These are phyloP conservation scores for Microctonus hyperodae DNA, from an alignment of 2,888 invertebrate species.

Conservation along the genomic window DNA sequence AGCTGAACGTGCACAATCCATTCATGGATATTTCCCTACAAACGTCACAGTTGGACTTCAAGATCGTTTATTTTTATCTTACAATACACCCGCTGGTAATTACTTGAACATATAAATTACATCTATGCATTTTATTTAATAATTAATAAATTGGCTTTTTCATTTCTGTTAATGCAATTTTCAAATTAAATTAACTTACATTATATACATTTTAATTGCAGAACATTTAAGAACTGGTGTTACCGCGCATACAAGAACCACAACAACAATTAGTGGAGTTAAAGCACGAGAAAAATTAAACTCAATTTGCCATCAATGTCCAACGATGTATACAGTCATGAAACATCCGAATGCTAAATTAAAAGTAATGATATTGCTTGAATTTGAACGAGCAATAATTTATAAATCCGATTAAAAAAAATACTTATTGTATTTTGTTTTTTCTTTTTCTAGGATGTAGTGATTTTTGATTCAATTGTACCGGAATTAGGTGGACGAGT, in stretches of 20 bases:
- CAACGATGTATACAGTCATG: slow-evolving; percentile 48
- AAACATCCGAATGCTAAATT: slow-evolving; percentile 43
- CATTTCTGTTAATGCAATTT: neutral
- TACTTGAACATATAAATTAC: neutral
- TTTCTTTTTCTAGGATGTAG: slow-evolving; percentile 41
- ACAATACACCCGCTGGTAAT: slow-evolving; percentile 57
- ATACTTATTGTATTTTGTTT: neutral
- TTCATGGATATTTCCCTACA: slow-evolving; percentile 73
- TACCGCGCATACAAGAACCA: slow-evolving; percentile 54
- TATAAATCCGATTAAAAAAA: neutral
- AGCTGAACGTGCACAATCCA: slow-evolving; percentile 73
- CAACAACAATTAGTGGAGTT: slow-evolving; percentile 52
- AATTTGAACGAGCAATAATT: neutral
- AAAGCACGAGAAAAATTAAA: slow-evolving; percentile 44
- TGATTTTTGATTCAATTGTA: slow-evolving; percentile 47
- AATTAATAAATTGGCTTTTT: neutral
- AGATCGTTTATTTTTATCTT: slow-evolving; percentile 54
- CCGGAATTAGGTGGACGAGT: slow-evolving; percentile 55
- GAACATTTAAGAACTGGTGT: slow-evolving; percentile 55
- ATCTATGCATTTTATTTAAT: neutral
- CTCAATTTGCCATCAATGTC: slow-evolving; percentile 49
- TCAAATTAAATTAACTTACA: neutral
- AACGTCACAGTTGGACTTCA: slow-evolving; percentile 62
- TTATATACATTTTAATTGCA: slow-evolving; percentile 28
- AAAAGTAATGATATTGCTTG: slow-evolving; percentile 41